Evolutionary conservation across 2,797 vertebrate species (phyloP).

Genomic region (Nyctalus aviator): DNA sequence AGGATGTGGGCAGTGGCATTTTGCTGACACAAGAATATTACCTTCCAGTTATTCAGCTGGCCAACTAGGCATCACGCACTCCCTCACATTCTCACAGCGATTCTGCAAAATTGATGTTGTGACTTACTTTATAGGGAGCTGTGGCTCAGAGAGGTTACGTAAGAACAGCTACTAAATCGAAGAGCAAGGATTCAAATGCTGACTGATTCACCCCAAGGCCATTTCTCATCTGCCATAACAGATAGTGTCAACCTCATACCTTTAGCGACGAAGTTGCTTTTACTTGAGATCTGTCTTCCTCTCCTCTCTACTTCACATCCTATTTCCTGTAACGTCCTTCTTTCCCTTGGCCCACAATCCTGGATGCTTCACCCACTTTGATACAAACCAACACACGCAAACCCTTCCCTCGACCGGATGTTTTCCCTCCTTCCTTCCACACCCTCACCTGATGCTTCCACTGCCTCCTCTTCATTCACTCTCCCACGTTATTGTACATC

Average conservation of each 20-base stretch:
- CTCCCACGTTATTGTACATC: not conserved
- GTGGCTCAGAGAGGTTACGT: not conserved
- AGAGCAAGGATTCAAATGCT: not conserved
- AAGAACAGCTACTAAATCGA: not conserved
- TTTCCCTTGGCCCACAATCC: not conserved
- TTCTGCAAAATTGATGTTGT: not conserved
- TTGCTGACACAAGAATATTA: not conserved
- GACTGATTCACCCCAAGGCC: not conserved
- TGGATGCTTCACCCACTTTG: not conserved
- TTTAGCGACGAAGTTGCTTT: not conserved
- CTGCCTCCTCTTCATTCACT: not conserved
- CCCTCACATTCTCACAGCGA: not conserved
- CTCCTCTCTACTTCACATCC: not conserved
- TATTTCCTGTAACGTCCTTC: not conserved
- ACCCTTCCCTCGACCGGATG: not conserved
- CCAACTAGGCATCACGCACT: not conserved
- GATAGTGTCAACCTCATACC: not conserved
- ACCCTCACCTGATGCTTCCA: not conserved
- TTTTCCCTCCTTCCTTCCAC: not conserved
- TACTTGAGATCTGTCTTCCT: not conserved
- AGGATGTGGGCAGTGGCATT: not conserved
- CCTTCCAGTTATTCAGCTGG: not conserved
- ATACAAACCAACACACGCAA: not conserved
- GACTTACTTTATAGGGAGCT: not conserved
- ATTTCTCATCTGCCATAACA: not conserved